Evolutionary conservation across 2,888 invertebrate species (phyloP).

Genomic region (Platycheirus albimanus): DNA sequence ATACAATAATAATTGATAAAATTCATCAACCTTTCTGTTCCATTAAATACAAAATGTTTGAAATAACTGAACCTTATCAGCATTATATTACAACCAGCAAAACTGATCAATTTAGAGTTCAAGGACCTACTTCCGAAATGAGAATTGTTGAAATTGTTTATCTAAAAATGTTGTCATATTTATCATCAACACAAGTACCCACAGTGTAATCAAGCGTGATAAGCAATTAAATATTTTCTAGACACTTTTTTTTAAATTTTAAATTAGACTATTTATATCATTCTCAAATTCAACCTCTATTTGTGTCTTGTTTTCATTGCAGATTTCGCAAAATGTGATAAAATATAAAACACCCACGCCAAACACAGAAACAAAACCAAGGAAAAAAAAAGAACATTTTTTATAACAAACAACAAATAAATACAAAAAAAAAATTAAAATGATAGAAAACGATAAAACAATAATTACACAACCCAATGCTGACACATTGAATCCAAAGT

Average conservation of each 20-base stretch:
- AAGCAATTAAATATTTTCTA: too few species aligned
- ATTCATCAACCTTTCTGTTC: too few species aligned
- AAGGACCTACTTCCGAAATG: constrained; percentile 14
- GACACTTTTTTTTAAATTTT: too few species aligned
- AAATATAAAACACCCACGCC: constrained; percentile 15
- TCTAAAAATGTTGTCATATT: not conserved
- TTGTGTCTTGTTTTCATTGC: constrained; percentile 26
- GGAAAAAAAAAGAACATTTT: constrained; percentile 41
- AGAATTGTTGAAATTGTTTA: not conserved
- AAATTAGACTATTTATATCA: too few species aligned
- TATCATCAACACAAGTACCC: not conserved
- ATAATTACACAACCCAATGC: constrained; percentile 35
- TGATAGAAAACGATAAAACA: constrained; percentile 65
- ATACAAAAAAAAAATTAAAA: constrained; percentile 8
- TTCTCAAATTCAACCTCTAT: not conserved
- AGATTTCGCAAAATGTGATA: constrained; percentile 60
- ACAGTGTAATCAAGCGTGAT: not conserved
- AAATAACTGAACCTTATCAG: not conserved
- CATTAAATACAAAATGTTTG: too few species aligned
- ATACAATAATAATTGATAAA: too few species aligned
- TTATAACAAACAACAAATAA: constrained; percentile 16
- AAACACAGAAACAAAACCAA: constrained; percentile 19
- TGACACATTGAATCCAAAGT: constrained; percentile 47
- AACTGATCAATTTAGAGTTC: constrained; percentile 12
- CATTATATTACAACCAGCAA: not conserved